These are phyloP conservation scores for Trinectes maculatus DNA, from an alignment of 2,113 vertebrate species.

Conservation along the genomic window DNA sequence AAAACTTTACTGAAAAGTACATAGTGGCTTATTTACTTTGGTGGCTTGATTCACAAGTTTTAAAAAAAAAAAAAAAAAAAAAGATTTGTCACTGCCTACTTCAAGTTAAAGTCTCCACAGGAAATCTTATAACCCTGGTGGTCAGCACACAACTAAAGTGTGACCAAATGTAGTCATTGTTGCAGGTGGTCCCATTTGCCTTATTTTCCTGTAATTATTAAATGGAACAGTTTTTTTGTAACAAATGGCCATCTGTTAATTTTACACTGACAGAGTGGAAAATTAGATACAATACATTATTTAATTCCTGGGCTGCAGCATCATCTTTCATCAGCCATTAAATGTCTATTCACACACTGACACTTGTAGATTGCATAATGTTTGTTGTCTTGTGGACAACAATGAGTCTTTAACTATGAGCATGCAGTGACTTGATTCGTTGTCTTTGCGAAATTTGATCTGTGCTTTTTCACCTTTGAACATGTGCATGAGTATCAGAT, in stretches of 20 bases:
- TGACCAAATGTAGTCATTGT: background rate
- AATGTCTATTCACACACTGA: constrained; percentile 16
- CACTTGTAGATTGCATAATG: constrained; percentile 32
- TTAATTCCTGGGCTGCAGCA: background rate
- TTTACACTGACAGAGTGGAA: background rate
- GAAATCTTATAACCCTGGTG: background rate
- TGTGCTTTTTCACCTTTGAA: constrained; percentile 46
- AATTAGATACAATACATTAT: background rate
- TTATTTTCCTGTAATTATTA: no score
- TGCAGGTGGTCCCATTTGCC: background rate
- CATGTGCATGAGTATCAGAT: background rate
- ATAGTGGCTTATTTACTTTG: background rate
- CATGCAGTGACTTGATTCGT: background rate
- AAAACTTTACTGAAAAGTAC: background rate
- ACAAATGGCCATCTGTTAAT: no score
- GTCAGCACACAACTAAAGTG: background rate
- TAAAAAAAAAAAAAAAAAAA: no score
- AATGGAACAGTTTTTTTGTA: no score
- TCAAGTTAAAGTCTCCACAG: background rate
- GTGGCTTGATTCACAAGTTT: background rate
- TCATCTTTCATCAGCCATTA: background rate
- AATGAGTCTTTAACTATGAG: background rate
- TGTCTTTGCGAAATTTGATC: background rate
- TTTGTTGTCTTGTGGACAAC: background rate
- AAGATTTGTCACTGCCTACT: background rate